Evolutionary conservation across 2,113 vertebrate species (phyloP).

Genomic region (Protobothrops mucrosquamatus): DNA sequence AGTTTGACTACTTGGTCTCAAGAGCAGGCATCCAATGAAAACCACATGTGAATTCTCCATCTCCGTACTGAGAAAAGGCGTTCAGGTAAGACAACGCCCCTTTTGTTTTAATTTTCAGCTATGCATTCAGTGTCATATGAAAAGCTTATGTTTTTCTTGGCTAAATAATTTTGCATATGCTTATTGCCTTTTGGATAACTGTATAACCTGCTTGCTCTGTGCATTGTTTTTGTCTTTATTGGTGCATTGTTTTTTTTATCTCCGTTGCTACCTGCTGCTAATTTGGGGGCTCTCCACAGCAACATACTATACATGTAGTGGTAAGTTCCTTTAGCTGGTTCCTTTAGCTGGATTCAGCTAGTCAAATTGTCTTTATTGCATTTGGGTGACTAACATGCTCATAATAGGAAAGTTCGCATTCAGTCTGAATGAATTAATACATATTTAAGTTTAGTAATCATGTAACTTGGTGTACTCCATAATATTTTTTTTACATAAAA

Average conservation of each 20-base stretch:
- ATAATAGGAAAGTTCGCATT: neutral
- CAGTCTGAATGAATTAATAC: constrained; percentile 9
- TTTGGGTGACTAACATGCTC: constrained; percentile 4
- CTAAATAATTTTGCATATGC: constrained; percentile 54
- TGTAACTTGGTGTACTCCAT: neutral
- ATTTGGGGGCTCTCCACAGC: constrained; percentile 88
- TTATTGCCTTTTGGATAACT: constrained; percentile 61
- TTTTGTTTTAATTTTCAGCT: constrained; percentile 8
- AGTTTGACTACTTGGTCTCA: too few species aligned
- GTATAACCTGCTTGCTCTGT: constrained; percentile 66
- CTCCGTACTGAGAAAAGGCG: too few species aligned
- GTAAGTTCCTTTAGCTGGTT: constrained; percentile 84
- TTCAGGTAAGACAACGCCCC: too few species aligned
- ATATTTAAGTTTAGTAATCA: constrained; percentile 1
- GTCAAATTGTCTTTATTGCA: constrained; percentile 1
- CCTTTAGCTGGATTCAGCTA: constrained; percentile 28
- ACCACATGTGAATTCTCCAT: too few species aligned
- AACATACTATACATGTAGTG: constrained; percentile 99
- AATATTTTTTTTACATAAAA: neutral
- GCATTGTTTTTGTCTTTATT: constrained; percentile 75
- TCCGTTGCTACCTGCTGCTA: constrained; percentile 90
- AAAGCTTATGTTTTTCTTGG: constrained; percentile 51
- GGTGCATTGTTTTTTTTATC: constrained; percentile 76
- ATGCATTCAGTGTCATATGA: constrained; percentile 35
- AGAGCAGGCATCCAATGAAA: too few species aligned